Percentiles rank a stretch among this genome's conserved stretches.
Evolutionary conservation across 92 coral and sea anemone species (phyloP).

Genomic region (Pocillopora grandis): DNA sequence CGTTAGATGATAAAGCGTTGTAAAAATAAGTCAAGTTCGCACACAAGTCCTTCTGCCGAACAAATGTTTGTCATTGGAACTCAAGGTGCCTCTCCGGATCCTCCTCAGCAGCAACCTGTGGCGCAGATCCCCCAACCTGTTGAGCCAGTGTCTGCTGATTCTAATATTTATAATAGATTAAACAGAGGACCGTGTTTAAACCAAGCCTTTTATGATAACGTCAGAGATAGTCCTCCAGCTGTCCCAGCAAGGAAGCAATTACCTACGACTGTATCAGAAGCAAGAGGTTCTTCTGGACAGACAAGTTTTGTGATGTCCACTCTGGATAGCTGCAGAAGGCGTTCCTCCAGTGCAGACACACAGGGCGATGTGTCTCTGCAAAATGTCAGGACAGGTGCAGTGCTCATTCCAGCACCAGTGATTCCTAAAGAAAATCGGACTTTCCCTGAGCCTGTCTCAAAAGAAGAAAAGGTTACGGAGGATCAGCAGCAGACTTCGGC

Average conservation of each 20-base stretch:
- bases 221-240: not conserved
- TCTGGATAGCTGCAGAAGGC: not conserved
- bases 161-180: not conserved
- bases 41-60: not conserved
- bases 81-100: not conserved
- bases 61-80: not conserved
- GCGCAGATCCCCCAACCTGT: not conserved
- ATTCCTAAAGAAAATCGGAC: too few relatives aligned
- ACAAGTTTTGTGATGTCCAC: not conserved
- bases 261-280: not conserved
- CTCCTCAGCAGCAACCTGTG: constrained; percentile 24
- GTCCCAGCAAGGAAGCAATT: not conserved
- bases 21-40: not conserved
- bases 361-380: not conserved
- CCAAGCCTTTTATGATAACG: not conserved
- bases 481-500: not conserved
- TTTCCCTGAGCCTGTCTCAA: too few relatives aligned
- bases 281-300: not conserved
- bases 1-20: not conserved
- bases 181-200: not conserved
- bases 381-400: not conserved
- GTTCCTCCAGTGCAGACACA: not conserved
- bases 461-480: not conserved
- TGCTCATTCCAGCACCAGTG: too few relatives aligned
- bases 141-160: not conserved